phyloP scores from a whole-genome alignment of 2,113 vertebrate genomes.

The Accipiter cooperii region DNA sequence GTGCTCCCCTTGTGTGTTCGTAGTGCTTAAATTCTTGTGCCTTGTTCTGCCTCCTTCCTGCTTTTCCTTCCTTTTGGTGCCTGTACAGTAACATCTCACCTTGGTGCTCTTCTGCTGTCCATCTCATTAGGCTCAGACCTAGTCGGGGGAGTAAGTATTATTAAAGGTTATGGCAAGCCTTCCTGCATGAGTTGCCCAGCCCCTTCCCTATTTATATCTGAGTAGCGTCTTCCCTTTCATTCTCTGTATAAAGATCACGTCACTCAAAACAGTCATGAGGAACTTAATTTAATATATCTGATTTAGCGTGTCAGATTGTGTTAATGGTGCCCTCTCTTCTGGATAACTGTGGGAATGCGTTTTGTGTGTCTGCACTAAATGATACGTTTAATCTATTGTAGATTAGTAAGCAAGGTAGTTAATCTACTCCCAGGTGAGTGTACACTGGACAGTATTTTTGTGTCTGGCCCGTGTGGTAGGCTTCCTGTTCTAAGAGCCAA shows the following conservation, averaged over 20 bases:
- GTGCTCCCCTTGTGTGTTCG: accelerated
- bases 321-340: neutral
- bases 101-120: neutral
- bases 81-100: neutral
- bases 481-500: neutral
- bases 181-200: neutral
- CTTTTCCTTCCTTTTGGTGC: neutral
- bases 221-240: neutral
- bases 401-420: too few species aligned
- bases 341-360: neutral
- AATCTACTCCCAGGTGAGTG: neutral
- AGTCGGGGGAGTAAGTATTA: neutral
- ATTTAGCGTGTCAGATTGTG: neutral
- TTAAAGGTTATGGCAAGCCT: neutral
- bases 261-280: neutral
- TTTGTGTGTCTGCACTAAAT: neutral
- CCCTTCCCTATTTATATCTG: neutral
- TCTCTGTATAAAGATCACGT: neutral
- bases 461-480: neutral
- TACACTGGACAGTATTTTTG: accelerated
- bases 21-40: neutral
- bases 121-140: neutral
- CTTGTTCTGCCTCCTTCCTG: neutral
- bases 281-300: neutral
- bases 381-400: neutral